Evolutionary conservation across 2,888 invertebrate genomes (phyloP).

Genomic region (Lysandra coridon): DNA sequence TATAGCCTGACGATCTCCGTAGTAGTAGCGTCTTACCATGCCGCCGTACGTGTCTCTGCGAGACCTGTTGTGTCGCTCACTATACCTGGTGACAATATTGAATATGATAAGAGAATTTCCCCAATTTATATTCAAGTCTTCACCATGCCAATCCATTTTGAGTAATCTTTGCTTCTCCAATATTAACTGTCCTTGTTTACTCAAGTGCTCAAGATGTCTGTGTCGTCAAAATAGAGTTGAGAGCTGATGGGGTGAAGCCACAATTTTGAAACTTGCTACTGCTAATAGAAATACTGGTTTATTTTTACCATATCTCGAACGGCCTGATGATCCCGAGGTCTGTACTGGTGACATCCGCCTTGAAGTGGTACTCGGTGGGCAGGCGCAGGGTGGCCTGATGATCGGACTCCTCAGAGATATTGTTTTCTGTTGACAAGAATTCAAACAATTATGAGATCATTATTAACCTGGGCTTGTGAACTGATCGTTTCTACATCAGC

Average conservation of each 20-base stretch:
- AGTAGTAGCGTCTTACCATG: constrained; percentile 44
- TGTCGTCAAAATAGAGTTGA: no score
- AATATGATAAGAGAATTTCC: background rate
- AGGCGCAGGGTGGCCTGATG: constrained; percentile 29
- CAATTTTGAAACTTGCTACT: no score
- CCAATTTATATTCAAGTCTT: no score
- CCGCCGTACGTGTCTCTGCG: constrained; percentile 50
- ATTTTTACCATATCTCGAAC: constrained; percentile 51
- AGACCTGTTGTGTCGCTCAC: constrained; percentile 45
- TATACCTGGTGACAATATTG: constrained; percentile 47
- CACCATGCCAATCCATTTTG: no score
- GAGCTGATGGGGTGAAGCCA: no score
- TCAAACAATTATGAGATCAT: background rate
- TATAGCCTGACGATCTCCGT: constrained; percentile 37
- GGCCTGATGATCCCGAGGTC: constrained; percentile 43
- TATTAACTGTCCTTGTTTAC: no score
- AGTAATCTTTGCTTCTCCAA: no score
- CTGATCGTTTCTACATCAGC: no score
- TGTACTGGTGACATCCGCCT: constrained; percentile 47
- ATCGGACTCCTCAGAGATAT: background rate
- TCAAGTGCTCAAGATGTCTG: constrained; percentile 30
- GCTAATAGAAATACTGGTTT: background rate
- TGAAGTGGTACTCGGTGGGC: constrained; percentile 50
- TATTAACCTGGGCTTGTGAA: background rate
- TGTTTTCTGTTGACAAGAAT: constrained; percentile 29